These are phyloP conservation scores for Exephanes ischioxanthus DNA, from an alignment of 2,888 invertebrate species.

Conservation along the genomic window DNA sequence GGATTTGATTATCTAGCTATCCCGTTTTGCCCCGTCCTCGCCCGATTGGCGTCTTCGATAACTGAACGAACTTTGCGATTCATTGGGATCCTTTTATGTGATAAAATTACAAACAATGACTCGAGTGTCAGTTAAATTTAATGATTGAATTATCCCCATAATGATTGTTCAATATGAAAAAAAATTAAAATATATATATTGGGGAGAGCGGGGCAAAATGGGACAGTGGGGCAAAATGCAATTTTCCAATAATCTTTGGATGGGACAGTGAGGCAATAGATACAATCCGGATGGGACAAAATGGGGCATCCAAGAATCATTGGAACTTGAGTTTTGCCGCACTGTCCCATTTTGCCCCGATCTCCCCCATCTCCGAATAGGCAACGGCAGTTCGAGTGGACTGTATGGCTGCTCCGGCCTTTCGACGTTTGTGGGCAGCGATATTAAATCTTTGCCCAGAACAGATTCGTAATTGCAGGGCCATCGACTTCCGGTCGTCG, in stretches of 20 bases:
- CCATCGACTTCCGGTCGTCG: slow-evolving; percentile 35
- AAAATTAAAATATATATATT: neutral
- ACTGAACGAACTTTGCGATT: slow-evolving; percentile 1
- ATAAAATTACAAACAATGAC: neutral
- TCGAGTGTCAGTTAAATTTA: slow-evolving; percentile 10
- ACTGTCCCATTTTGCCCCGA: too few relatives aligned
- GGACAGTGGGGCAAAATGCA: too few relatives aligned
- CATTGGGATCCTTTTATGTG: neutral
- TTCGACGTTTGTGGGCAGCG: neutral
- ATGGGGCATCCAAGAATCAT: too few relatives aligned
- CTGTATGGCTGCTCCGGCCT: neutral
- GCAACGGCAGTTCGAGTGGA: neutral
- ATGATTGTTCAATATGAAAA: neutral
- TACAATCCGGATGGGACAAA: too few relatives aligned
- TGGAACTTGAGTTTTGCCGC: too few relatives aligned
- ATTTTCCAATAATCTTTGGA: too few relatives aligned
- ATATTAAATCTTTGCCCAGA: slow-evolving; percentile 9
- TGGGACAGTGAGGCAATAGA: too few relatives aligned
- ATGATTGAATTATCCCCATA: slow-evolving; percentile 3
- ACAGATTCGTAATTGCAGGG: slow-evolving; percentile 20
- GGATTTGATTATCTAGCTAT: too few relatives aligned
- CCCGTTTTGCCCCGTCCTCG: too few relatives aligned
- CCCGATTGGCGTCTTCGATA: neutral
- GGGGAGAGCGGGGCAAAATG: too few relatives aligned
- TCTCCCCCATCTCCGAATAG: neutral